phyloP scores from a whole-genome alignment of 2,797 vertebrate genomes.

The Alcedo atthis region DNA sequence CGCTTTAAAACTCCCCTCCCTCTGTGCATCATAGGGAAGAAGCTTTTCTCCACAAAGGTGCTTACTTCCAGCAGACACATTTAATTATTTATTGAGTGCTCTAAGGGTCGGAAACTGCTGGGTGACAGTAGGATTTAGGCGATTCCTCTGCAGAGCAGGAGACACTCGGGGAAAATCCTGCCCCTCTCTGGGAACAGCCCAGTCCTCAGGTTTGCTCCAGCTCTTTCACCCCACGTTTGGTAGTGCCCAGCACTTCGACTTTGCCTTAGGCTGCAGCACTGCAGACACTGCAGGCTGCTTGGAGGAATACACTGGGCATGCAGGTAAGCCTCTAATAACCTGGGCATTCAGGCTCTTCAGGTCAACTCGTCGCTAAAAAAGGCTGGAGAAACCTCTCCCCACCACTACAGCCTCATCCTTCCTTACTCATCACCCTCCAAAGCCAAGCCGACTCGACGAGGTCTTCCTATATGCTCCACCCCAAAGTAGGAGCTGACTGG shows the following conservation, averaged over 20 bases:
- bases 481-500: not conserved
- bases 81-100: not conserved
- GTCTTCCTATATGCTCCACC: not conserved
- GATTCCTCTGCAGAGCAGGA: not conserved
- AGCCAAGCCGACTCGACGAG: not conserved
- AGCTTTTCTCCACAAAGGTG: not conserved
- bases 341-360: not conserved
- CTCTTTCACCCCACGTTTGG: not conserved
- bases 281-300: not conserved
- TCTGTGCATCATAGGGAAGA: not conserved
- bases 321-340: not conserved
- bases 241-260: not conserved
- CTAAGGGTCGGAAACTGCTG: not conserved
- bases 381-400: not conserved
- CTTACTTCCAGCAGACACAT: not conserved
- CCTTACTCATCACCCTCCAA: not conserved
- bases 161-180: not conserved
- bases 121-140: rapidly evolving
- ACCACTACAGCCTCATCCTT: not conserved
- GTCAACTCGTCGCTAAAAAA: not conserved
- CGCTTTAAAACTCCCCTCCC: not conserved
- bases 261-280: not conserved
- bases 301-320: rapidly evolving
- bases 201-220: not conserved
- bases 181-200: not conserved